Evolutionary conservation across 2,113 vertebrate species (phyloP), one percentile per base, ranked within the genome.

Genomic region (Lamprotornis superbus): DNA sequence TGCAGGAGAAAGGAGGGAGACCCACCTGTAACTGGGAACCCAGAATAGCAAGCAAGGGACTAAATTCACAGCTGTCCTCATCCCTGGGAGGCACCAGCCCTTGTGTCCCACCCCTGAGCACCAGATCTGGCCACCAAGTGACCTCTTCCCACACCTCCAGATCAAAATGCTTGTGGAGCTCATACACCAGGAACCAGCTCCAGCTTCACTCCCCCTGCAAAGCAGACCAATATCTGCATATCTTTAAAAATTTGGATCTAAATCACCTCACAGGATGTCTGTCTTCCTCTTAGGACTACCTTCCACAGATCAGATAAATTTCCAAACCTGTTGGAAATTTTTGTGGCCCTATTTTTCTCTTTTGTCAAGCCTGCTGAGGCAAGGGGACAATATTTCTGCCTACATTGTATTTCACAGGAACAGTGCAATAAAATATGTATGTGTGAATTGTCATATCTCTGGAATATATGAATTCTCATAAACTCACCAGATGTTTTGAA

Each of bases 401-500:
- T 80, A 33, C 39, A 60, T 1, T 88, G 87, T 96, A 90, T 93
- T 97, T 92, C 92, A 95, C 12, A 55, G 63, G 70, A 88, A 27
- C 82, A 90, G 42, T 56, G 67, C 40, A 69, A 94, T 96, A 96
- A 95, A 96, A 83, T 83, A 90, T 56, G 87, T 80, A 52, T 4
- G 0, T 67, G 47, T 40, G 84, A 74, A 93, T 94, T 96, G 93
- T 94, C 95, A 83, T 91, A 78, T 77, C 83, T 67, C 39, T n/a
- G 68, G 55, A 85, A 94, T 92, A 86, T 86, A 95, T 90, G 94
- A 94, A 88, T 92, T 63, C 92, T 90, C 82, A 2, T 95, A 90
- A 96, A 92, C 59, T 90, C 79, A 96, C 59, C 94, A 96, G 93
- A 94, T 93, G 94, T 93, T 94, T 95, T 90, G 82, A 92, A 86